phyloP scores from a whole-genome alignment of 2,113 vertebrate genomes.

The Xerus inauris region DNA sequence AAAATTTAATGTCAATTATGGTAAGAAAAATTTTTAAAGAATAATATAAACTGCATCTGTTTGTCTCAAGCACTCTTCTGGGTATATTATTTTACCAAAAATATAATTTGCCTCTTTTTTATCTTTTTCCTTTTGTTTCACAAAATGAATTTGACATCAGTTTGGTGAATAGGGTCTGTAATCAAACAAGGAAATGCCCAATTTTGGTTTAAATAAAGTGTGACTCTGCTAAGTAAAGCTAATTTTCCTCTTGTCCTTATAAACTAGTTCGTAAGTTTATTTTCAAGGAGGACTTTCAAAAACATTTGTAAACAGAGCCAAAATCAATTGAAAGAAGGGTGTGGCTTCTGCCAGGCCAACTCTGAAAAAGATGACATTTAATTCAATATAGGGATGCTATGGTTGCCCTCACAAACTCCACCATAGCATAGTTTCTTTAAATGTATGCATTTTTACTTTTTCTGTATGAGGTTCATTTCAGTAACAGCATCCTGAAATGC shows the following conservation, averaged over 20 bases:
- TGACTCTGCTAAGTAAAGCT: slow-evolving; percentile 2
- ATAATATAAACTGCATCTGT: not conserved
- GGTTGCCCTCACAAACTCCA: slow-evolving; percentile 39
- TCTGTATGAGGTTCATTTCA: slow-evolving; percentile 53
- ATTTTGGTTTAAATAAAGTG: slow-evolving; percentile 28
- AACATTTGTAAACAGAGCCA: not conserved
- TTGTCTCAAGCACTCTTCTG: not conserved
- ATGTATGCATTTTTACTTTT: slow-evolving; percentile 11
- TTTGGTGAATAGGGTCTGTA: not conserved
- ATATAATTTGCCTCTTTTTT: not conserved
- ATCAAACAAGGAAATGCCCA: not conserved
- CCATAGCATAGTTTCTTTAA: not conserved
- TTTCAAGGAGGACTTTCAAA: slow-evolving; percentile 30
- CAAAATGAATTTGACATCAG: not conserved
- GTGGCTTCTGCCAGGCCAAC: not conserved
- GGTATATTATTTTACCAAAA: not conserved
- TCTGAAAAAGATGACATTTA: slow-evolving; percentile 33
- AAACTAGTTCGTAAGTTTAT: not conserved
- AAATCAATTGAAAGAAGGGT: not conserved
- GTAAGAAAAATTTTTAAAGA: not conserved
- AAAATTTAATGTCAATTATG: not conserved
- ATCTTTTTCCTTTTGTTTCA: not conserved
- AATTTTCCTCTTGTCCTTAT: slow-evolving; percentile 21
- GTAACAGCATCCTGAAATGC: slow-evolving; percentile 58
- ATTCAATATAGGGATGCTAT: slow-evolving; percentile 27